Base-by-base conservation (phyloP, 2,797 vertebrate species). In the Chaetodon trifasciatus region DNA sequence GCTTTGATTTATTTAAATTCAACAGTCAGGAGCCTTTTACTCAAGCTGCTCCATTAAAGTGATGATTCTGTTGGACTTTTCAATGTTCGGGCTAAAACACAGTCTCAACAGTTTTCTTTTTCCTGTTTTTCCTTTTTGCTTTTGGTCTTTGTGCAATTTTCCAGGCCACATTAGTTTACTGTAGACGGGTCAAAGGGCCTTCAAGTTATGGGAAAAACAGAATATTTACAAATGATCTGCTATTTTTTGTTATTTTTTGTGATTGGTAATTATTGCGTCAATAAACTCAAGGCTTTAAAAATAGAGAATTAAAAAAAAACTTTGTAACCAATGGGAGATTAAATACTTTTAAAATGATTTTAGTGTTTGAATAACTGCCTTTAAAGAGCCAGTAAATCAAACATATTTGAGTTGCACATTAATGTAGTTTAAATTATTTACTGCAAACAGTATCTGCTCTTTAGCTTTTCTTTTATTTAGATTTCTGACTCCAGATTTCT, bases 391-490 rank as follows among this genome's bases (percentile, higher is more conserved):
- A 68, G 3, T 52, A 32, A 69, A 66, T 77, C 13, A 65, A 73
- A 70, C 2, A 79, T 24, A 39, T 53, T 65, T 66, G 1, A 65
- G 1, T 39, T 69, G 15, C 13, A 72, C 17, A 19, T 69, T 60
- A 16, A 80, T 71, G 28, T 15, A 16, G 11, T 50, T 71, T 66
- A 52, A 13, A 74, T 60, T 0, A 76, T 75, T 74, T 23, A 74
- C 3, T 63, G 1, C 1, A 60, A 17, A 1, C 13, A 55, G 16
- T 32, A 1, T 12, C 0, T 10, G 23, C 9, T 57, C 5, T 52
- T 47, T 4, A 52, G 35, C 76, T 68, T 35, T 37, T 5, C 0
- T 60, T 68, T 79, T 13, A 56, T 35, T 35, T 19, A 32, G 15
- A 56, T 60, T 66, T 69, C 2, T 44, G 61, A 8, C 53, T 0